These are phyloP conservation scores for Papilio gigon DNA, from an alignment of 2,888 invertebrate species.

Conservation along the genomic window DNA sequence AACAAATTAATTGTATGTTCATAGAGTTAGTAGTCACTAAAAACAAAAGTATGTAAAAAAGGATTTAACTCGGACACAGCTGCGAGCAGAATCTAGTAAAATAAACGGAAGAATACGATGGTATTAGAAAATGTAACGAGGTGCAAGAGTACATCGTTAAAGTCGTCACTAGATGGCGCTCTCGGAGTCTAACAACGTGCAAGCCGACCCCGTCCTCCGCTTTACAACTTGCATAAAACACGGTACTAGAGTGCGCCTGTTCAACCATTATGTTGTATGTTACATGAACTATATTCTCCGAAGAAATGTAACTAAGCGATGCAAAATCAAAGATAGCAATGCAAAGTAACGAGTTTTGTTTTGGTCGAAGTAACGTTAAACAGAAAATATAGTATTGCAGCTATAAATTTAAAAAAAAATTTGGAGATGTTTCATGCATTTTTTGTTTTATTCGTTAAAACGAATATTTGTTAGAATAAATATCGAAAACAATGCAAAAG, in stretches of 20 bases:
- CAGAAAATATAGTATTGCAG: too few species aligned
- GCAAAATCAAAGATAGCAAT: neutral
- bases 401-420: too few species aligned
- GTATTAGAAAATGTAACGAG: slow-evolving; percentile 11
- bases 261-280: slow-evolving; percentile 7
- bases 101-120: neutral
- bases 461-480: neutral
- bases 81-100: neutral
- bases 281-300: slow-evolving; percentile 3
- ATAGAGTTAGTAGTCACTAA: too few species aligned
- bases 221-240: slow-evolving; percentile 20
- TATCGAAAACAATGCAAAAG: neutral
- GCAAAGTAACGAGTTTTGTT: neutral
- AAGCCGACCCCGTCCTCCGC: slow-evolving; percentile 5
- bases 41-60: too few species aligned
- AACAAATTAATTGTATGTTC: too few species aligned
- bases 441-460: too few species aligned
- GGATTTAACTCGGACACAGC: neutral
- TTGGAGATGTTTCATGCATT: too few species aligned
- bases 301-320: neutral
- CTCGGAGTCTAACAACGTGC: slow-evolving; percentile 14
- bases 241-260: slow-evolving; percentile 13
- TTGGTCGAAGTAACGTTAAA: neutral
- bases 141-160: slow-evolving; percentile 23
- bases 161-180: slow-evolving; percentile 9